Percentiles rank a stretch among this genome's conserved stretches.
phyloP scores from a whole-genome alignment of 2,888 invertebrate species.

The Calliphora vomitoria region DNA sequence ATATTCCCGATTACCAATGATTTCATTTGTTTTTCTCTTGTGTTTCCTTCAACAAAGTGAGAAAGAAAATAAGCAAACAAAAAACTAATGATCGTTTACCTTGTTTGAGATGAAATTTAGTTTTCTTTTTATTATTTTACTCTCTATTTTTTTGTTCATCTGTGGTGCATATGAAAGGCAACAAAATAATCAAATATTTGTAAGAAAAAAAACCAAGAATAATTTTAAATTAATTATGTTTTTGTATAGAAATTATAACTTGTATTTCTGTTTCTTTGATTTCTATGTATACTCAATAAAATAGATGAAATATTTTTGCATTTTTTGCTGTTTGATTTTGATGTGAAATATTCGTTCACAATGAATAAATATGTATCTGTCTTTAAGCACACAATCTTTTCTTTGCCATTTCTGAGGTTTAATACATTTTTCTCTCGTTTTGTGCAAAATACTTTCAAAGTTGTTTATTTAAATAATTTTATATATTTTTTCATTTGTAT shows the following conservation, averaged over 20 bases:
- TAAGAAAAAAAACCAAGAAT: not conserved
- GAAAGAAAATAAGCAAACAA: too few species aligned
- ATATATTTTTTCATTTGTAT: slow-evolving; percentile 5
- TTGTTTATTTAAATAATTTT: slow-evolving; percentile 39
- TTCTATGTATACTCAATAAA: slow-evolving; percentile 25
- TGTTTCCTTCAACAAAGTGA: too few species aligned
- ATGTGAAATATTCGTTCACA: not conserved
- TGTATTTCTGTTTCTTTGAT: not conserved
- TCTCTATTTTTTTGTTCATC: not conserved
- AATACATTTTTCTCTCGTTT: not conserved
- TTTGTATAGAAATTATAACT: not conserved
- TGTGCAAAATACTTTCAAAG: not conserved
- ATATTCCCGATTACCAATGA: too few species aligned
- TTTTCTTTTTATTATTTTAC: not conserved
- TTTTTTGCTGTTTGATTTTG: slow-evolving; percentile 3
- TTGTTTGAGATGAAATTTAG: too few species aligned
- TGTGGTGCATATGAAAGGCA: not conserved
- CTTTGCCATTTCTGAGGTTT: slow-evolving; percentile 16
- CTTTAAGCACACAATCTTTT: not conserved
- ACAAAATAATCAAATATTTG: not conserved
- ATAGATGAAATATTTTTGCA: slow-evolving; percentile 2
- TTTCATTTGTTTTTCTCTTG: too few species aligned
- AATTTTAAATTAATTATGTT: slow-evolving; percentile 18
- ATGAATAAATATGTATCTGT: not conserved
- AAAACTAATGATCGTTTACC: too few species aligned